Base-by-base conservation (phyloP, 2,888 invertebrate genomes). In the Carabus problematicus region DNA sequence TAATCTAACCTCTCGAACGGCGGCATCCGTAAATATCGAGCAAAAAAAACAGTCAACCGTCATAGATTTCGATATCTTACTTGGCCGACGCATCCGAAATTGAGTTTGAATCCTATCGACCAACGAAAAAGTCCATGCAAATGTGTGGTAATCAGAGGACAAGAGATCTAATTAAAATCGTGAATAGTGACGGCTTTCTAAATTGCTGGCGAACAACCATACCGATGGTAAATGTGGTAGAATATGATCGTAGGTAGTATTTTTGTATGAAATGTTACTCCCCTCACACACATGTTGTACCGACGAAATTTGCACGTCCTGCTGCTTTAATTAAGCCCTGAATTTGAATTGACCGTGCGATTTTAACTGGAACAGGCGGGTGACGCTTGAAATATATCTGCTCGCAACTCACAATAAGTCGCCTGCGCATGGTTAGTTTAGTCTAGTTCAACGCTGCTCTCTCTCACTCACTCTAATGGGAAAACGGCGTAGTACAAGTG, bases 121-220 rank as follows among this genome's bases (percentile, higher is more conserved):
- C 61, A 61, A 62, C 61, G 29, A 29, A 29, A 29, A 29, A 62
- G 47, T 62, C 61, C 61, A 62, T 62, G 61, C 61, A 62, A 62
- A 62, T 29, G 29, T 29, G 29, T 29, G 29, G 29, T 29, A 29
- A 29, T 29, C 29, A 29, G 29, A 29, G 29, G 29, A 29, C 29
- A n/a, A 19, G 16, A 39, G 45, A 56, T 64, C 56, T 64, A 64
- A 64, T 64, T 64, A 64, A 64, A 64, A 64, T 62, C 61, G 61
- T 29, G 29, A 6, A 29, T 6, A 29, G 29, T 29, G 29, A 29
- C 29, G 29, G 29, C 29, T 29, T 29, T 29, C 29, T 29, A 29
- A 29, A 3, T 29, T 29, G 29, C 29, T 6, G 29, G 6, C 29
- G 29, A 29, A 29, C 29, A 29, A 29, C 29, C 29, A 6, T 2